Evolutionary conservation across 1,140 invertebrate species (phyloP).

Genomic region (Macrostomum lignano): DNA sequence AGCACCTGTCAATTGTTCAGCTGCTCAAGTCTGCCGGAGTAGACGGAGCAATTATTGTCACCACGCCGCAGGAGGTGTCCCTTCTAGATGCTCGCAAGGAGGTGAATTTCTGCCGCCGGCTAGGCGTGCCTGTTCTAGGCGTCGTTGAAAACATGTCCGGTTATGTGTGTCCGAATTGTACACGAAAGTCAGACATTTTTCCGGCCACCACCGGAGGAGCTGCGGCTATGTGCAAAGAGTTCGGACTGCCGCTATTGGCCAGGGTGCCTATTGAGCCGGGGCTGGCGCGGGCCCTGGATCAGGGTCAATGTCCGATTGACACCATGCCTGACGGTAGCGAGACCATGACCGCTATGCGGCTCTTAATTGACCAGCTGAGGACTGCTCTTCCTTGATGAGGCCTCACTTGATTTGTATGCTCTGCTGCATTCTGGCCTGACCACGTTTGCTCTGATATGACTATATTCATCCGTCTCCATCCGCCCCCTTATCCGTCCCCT

Average conservation of each 20-base stretch:
- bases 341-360: too few relatives aligned
- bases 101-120: constrained; percentile 64
- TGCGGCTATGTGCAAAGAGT: background rate
- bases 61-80: constrained; percentile 41
- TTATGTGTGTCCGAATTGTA: constrained; percentile 3
- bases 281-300: constrained; percentile 1
- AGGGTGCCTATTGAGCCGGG: constrained; percentile 1
- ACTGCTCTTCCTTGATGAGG: too few relatives aligned
- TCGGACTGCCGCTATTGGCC: background rate
- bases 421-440: too few relatives aligned
- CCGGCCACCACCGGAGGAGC: background rate
- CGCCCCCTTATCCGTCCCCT: too few relatives aligned
- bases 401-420: too few relatives aligned
- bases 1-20: constrained; percentile 66
- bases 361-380: too few relatives aligned
- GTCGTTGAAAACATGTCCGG: constrained; percentile 61
- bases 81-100: constrained; percentile 68
- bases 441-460: too few relatives aligned
- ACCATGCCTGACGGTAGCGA: too few relatives aligned
- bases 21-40: constrained; percentile 35
- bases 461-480: too few relatives aligned
- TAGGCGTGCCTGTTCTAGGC: constrained; percentile 50
- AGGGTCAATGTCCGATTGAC: background rate
- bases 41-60: constrained; percentile 43
- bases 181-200: background rate